Evolutionary conservation across 1,140 invertebrate species (phyloP), one percentile per base, ranked within the genome.

Genomic region (Calephelis virginiensis): DNA sequence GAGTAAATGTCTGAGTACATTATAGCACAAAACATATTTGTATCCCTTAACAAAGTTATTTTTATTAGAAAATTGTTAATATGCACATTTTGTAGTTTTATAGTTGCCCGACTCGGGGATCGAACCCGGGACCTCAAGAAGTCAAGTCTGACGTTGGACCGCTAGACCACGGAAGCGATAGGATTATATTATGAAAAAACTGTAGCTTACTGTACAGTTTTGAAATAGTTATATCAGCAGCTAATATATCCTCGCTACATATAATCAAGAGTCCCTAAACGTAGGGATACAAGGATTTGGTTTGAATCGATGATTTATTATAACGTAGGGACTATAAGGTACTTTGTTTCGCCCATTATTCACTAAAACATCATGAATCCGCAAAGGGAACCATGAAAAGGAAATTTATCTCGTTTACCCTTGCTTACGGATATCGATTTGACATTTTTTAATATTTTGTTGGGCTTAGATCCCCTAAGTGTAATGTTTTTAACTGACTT

Each of bases 291-390:
- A 61, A 70, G 66, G 72, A 73, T 70, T 73, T 68, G 70, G 71
- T 61, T 62, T 61, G 71, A 75, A 80, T 83, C 76, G 77, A 78
- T 83, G 82, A 86, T 88, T 85, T 88, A 88, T 87, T 76, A 74
- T 73, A 68, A 81, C 71, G 77, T 76, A 63, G 83, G 78, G 81
- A 80, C 74, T 72, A 71, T 67, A 75, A 75, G 68, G 73, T 77
- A 75, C 76, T 76, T 80, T 77, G 76, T 71, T 74, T 76, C 71
- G 68, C 75, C 71, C 83, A 84, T 86, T 85, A 87, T 77, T 85
- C 73, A 85, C 79, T 80, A 76, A 80, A 78, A 83, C 73, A 78
- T 82, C 80, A 83, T 71, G 73, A 69, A 73, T 70, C 73, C 71
- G 69, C 75, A 72, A 73, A 73, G 74, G 75, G 67, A 69, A 65